phyloP scores from a whole-genome alignment of 2,797 vertebrate species.

The Yasuhikotakia modesta region DNA sequence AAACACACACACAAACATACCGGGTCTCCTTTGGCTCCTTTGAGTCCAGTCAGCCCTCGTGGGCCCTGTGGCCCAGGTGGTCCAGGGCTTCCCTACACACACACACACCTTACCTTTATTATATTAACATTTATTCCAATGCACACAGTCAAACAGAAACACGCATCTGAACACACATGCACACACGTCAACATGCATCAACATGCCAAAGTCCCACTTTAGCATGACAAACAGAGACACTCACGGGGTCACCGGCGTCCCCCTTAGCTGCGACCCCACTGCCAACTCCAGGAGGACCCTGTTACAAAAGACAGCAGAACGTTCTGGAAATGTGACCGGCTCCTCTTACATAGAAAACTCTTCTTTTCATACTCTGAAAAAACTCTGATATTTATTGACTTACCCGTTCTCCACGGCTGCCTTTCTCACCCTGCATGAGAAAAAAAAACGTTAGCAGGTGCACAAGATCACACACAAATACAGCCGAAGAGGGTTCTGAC shows the following conservation, averaged over 20 bases:
- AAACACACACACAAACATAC: constrained; percentile 67
- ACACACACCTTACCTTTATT: not conserved
- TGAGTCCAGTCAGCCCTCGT: constrained; percentile 76
- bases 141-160: constrained; percentile 20
- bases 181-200: constrained; percentile 41
- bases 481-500: constrained; percentile 61
- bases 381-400: constrained; percentile 58
- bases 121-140: not conserved
- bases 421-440: constrained; percentile 75
- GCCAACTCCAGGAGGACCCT: constrained; percentile 86
- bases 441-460: constrained; percentile 13
- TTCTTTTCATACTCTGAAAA: not conserved
- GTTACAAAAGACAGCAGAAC: constrained; percentile 57
- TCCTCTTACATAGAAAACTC: constrained; percentile 28
- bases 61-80: constrained; percentile 72
- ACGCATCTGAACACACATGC: not conserved
- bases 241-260: constrained; percentile 80
- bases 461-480: not conserved
- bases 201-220: not conserved
- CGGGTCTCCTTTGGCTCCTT: constrained; percentile 88
- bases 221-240: constrained; percentile 40
- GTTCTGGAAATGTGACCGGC: constrained; percentile 24
- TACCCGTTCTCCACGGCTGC: constrained; percentile 77
- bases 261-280: constrained; percentile 78
- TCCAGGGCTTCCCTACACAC: constrained; percentile 81